phyloP scores from a whole-genome alignment of 2,113 vertebrate genomes.

The Gracilinanus agilis region DNA sequence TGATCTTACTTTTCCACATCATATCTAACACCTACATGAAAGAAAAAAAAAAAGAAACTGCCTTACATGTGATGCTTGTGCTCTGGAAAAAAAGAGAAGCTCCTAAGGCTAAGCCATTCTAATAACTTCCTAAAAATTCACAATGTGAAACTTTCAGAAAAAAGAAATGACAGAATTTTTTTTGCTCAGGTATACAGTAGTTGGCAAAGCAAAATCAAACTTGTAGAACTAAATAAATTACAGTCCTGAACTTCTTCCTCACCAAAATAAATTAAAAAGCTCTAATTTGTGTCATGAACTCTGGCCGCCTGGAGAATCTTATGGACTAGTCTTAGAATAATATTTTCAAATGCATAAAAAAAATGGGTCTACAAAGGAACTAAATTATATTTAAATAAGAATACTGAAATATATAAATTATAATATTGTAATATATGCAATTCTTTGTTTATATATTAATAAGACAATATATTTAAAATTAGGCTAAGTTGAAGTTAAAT shows the following conservation, averaged over 20 bases:
- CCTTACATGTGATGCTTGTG: slow-evolving; percentile 22
- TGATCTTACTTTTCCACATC: neutral
- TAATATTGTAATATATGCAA: neutral
- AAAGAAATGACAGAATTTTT: neutral
- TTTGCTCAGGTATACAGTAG: neutral
- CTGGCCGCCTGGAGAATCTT: neutral
- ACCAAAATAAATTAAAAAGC: neutral
- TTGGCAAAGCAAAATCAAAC: neutral
- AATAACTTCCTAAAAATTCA: slow-evolving; percentile 33
- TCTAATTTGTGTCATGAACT: neutral
- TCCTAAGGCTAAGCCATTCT: slow-evolving; percentile 4
- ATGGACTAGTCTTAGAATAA: neutral
- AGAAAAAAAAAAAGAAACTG: slow-evolving; percentile 10
- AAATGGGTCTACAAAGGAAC: neutral
- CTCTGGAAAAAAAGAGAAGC: slow-evolving; percentile 3
- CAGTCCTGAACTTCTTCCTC: neutral
- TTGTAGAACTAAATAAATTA: neutral
- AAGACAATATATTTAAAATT: neutral
- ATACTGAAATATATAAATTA: neutral
- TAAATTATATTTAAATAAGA: neutral
- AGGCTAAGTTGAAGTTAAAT: neutral
- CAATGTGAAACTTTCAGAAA: neutral
- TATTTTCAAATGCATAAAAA: neutral
- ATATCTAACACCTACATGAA: neutral
- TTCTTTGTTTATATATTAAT: neutral